A percentile compares a stretch with the other conserved stretches of the same genome.
These are phyloP conservation scores for Benthosema pterotum DNA, from an alignment of 2,797 vertebrate species.

Conservation along the genomic window DNA sequence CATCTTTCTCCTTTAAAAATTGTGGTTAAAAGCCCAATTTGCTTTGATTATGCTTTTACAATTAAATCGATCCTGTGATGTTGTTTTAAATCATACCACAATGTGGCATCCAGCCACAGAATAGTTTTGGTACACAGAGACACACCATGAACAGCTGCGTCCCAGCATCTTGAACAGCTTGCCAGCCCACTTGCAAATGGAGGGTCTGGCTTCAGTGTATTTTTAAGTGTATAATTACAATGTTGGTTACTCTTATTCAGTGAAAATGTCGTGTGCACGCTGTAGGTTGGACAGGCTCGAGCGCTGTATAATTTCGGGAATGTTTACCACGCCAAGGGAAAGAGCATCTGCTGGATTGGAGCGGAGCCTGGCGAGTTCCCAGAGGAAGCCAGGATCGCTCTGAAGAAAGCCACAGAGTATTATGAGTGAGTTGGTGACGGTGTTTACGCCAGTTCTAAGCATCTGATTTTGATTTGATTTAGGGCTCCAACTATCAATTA, in stretches of 20 bases:
- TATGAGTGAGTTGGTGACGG: slow-evolving; percentile 88
- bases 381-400: slow-evolving; percentile 87
- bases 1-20: not conserved
- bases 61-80: slow-evolving; percentile 20
- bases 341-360: slow-evolving; percentile 89
- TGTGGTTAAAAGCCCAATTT: slow-evolving; percentile 3
- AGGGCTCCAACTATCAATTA: slow-evolving; percentile 1
- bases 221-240: slow-evolving; percentile 76
- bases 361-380: slow-evolving; percentile 91
- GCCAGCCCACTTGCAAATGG: slow-evolving; percentile 42
- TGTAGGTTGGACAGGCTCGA: slow-evolving; percentile 94
- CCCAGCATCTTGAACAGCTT: slow-evolving; percentile 59
- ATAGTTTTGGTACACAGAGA: slow-evolving; percentile 16
- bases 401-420: slow-evolving; percentile 91
- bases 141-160: not conserved
- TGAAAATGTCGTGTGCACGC: slow-evolving; percentile 59
- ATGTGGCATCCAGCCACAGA: slow-evolving; percentile 32
- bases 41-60: slow-evolving; percentile 21
- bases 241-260: slow-evolving; percentile 54
- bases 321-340: slow-evolving; percentile 95
- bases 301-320: slow-evolving; percentile 98
- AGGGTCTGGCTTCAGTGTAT: slow-evolving; percentile 63
- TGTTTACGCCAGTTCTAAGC: slow-evolving; percentile 2
- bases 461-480: slow-evolving; percentile 17
- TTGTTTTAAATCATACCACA: slow-evolving; percentile 28